Evolutionary conservation across 2,797 vertebrate genomes (phyloP).

Genomic region (Microhierax caerulescens): DNA sequence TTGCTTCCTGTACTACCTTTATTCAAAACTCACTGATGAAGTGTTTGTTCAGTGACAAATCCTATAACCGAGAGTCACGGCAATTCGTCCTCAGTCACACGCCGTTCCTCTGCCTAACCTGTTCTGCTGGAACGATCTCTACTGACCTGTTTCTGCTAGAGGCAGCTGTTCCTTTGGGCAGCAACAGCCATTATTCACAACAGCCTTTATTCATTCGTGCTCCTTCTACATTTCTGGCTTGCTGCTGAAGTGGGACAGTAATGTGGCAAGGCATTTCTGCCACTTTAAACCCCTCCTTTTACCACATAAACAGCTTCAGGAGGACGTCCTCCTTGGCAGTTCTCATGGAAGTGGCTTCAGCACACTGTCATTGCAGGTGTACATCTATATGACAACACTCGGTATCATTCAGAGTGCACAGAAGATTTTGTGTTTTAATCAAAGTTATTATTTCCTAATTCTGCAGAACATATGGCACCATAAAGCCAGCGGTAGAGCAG

Average conservation of each 20-base stretch:
- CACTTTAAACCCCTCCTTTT: background rate
- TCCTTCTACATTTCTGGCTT: background rate
- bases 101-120: background rate
- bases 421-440: background rate
- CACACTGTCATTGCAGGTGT: background rate
- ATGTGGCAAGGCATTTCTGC: background rate
- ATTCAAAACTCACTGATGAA: background rate
- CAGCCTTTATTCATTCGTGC: background rate
- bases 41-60: background rate
- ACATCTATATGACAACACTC: background rate
- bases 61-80: background rate
- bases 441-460: constrained; percentile 12
- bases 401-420: background rate
- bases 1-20: background rate
- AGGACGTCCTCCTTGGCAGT: background rate
- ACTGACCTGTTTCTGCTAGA: background rate
- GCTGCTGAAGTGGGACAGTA: background rate
- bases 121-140: background rate
- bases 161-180: background rate
- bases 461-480: constrained; percentile 42
- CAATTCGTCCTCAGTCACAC: background rate
- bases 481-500: background rate
- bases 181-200: background rate
- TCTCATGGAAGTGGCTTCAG: background rate
- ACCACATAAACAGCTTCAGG: background rate